A percentile compares a stretch with the other conserved stretches of the same genome.
phyloP scores from a whole-genome alignment of 2,113 vertebrate genomes.

The Thalassoma bifasciatum region DNA sequence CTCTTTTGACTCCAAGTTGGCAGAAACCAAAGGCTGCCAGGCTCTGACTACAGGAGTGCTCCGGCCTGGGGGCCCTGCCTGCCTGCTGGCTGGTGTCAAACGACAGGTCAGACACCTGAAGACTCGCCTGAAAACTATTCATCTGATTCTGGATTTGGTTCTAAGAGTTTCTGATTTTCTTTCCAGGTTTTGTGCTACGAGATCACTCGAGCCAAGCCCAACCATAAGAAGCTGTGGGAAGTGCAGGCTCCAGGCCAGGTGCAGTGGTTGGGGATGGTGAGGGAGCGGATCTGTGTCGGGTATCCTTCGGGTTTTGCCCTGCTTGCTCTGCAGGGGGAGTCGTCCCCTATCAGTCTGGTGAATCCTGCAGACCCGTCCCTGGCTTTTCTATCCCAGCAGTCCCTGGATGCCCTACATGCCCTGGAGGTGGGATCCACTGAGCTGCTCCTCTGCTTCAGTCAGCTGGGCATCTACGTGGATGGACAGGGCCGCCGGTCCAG shows the following conservation, averaged over 20 bases:
- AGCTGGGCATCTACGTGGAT: slow-evolving; percentile 96
- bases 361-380: slow-evolving; percentile 92
- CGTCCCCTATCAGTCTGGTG: slow-evolving; percentile 93
- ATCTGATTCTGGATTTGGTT: too few relatives aligned
- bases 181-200: slow-evolving; percentile 90
- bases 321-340: slow-evolving; percentile 94
- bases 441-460: slow-evolving; percentile 97
- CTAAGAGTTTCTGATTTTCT: neutral
- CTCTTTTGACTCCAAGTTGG: slow-evolving; percentile 89
- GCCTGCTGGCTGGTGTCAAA: slow-evolving; percentile 92
- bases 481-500: slow-evolving; percentile 92
- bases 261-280: slow-evolving; percentile 93
- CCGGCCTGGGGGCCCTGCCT: slow-evolving; percentile 84
- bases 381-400: slow-evolving; percentile 92
- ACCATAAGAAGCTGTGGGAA: slow-evolving; percentile 90
- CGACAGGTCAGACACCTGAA: slow-evolving; percentile 79
- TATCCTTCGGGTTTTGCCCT: slow-evolving; percentile 96
- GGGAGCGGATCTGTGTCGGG: slow-evolving; percentile 93
- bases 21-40: slow-evolving; percentile 96
- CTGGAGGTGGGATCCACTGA: slow-evolving; percentile 89
- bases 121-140: neutral
- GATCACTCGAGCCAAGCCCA: slow-evolving; percentile 89
- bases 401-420: slow-evolving; percentile 94
- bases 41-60: slow-evolving; percentile 86
- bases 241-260: slow-evolving; percentile 89